A percentile compares a stretch with the other conserved stretches of the same genome.
These are phyloP conservation scores for Phortica okadai DNA, from an alignment of 2,888 invertebrate genomes.

Conservation along the genomic window DNA sequence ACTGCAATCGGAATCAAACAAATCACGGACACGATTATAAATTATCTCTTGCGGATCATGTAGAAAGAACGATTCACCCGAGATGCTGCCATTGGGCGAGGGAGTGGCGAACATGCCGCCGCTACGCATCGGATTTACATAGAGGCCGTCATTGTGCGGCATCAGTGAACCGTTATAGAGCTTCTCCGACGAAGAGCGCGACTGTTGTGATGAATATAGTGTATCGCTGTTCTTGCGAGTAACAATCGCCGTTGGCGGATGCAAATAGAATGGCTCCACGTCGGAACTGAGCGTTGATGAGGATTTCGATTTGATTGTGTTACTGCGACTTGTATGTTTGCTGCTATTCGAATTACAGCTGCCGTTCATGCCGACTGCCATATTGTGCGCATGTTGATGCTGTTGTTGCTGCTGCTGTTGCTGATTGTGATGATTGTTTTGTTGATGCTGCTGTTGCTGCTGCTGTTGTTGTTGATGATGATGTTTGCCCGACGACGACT, in stretches of 20 bases:
- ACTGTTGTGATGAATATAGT: constrained; percentile 66
- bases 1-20: constrained; percentile 81
- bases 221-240: constrained; percentile 73
- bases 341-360: constrained; percentile 72
- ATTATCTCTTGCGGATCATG: constrained; percentile 88
- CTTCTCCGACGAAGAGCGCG: constrained; percentile 73
- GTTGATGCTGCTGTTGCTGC: constrained; percentile 47
- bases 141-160: constrained; percentile 83
- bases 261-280: constrained; percentile 85
- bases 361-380: constrained; percentile 46
- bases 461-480: constrained; percentile 55
- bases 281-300: constrained; percentile 76
- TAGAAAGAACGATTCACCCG: constrained; percentile 87
- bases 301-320: constrained; percentile 76
- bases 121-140: constrained; percentile 87
- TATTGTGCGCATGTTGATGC: constrained; percentile 50
- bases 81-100: constrained; percentile 79
- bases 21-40: constrained; percentile 89
- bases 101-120: constrained; percentile 77
- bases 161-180: constrained; percentile 69
- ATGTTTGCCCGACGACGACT: constrained; percentile 48
- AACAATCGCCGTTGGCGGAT: constrained; percentile 79
- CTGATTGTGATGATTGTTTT: constrained; percentile 52
- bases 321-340: constrained; percentile 74
- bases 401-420: constrained; percentile 50